Evolutionary conservation across 2,797 vertebrate species (phyloP), one percentile per base, ranked within the genome.

Genomic region (Pseudochromis fuscus): DNA sequence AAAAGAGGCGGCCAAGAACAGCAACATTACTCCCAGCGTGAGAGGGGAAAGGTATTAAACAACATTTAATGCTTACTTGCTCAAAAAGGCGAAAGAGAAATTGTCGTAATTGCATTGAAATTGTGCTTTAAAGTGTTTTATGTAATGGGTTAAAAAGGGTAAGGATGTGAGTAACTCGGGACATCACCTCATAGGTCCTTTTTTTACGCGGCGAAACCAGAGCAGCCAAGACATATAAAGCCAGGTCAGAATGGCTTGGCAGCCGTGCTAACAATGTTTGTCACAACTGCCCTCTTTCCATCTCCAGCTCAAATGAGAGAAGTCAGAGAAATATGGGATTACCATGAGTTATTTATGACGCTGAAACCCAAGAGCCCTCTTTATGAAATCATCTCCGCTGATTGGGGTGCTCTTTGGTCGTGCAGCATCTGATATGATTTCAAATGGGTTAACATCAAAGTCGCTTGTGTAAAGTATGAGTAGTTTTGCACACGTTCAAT

Each of bases 301-400:
- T 82, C 85, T 84, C 75, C 25, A 82, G 77, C 88, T 89, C 82
- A 93, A 93, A 94, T 93, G 90, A 91, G 91, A 91, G 84, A 87
- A 91, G 93, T 93, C 92, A 89, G 86, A 91, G 88, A 94, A 94
- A 94, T 93, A 93, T 94, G 92, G 89, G 88, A 92, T 94, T 93
- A 91, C 93, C 90, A 89, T 93, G 92, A 93, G 89, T 94, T 94
- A 94, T 94, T 94, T 94, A 94, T 94, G 94, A 94, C 51, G 89
- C 87, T 89, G 93, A 93, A 95, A 94, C 92, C 90, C 88, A 87
- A 95, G 89, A 91, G 84, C 81, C 79, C 84, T 72, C 84, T 87
- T 88, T 92, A 93, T 92, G 92, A 93, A 93, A 93, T 93, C 91
- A 92, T 93, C 88, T 87, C 73, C 37, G 79, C 67, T 91, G 91